phyloP scores from a whole-genome alignment of 2,888 invertebrate species.

The Drosophila pseudotalamancana region DNA sequence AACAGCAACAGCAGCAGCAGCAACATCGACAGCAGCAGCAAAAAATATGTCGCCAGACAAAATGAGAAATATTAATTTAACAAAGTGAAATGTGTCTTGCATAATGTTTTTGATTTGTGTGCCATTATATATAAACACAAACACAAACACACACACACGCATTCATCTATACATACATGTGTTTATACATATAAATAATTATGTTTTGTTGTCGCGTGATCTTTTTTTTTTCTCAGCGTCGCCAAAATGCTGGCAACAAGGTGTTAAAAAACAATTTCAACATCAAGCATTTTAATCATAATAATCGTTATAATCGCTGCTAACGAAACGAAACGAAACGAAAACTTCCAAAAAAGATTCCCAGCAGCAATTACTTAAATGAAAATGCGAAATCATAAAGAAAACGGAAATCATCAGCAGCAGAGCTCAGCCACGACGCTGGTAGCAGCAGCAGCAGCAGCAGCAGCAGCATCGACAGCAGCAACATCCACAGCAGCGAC shows the following conservation, averaged over 20 bases:
- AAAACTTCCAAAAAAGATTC: slow-evolving; percentile 37
- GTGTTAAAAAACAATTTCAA: slow-evolving; percentile 65
- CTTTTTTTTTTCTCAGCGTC: slow-evolving; percentile 38
- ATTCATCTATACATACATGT: too few relatives aligned
- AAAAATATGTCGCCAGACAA: slow-evolving; percentile 33
- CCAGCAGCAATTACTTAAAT: slow-evolving; percentile 63
- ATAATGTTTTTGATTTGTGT: slow-evolving; percentile 31
- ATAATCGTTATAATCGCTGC: slow-evolving; percentile 41
- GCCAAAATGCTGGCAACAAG: slow-evolving; percentile 59
- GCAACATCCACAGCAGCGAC: slow-evolving; percentile 25
- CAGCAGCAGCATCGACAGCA: slow-evolving; percentile 31
- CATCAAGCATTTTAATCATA: slow-evolving; percentile 46
- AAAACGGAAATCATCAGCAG: slow-evolving; percentile 75
- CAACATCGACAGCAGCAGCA: slow-evolving; percentile 26
- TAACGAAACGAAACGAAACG: slow-evolving; percentile 24
- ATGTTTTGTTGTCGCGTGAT: slow-evolving; percentile 27
- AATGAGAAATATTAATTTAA: slow-evolving; percentile 35
- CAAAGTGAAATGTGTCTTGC: slow-evolving; percentile 52
- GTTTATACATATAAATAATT: slow-evolving; percentile 9
- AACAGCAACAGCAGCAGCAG: slow-evolving; percentile 16
- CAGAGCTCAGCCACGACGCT: slow-evolving; percentile 56
- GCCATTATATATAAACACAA: slow-evolving; percentile 32
- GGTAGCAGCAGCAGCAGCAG: slow-evolving; percentile 30
- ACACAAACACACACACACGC: too few relatives aligned
- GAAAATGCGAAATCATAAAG: slow-evolving; percentile 79